These are phyloP conservation scores for Drosophila fulvimacula DNA, from an alignment of 2,888 invertebrate species.

Conservation along the genomic window DNA sequence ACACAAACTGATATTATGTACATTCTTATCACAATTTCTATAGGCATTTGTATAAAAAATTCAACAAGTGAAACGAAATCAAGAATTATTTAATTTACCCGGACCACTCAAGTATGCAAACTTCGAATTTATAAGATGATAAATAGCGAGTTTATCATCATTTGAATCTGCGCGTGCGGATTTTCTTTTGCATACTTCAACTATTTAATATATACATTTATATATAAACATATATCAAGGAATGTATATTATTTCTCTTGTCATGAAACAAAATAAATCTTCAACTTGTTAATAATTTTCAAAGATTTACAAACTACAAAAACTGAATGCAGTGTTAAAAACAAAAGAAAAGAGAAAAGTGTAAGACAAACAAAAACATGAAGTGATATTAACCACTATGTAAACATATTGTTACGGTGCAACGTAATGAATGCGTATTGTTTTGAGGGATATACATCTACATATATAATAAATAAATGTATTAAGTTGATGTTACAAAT, in stretches of 20 bases:
- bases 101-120: constrained; percentile 69
- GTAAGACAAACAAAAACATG: constrained; percentile 46
- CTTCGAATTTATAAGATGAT: constrained; percentile 72
- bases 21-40: constrained; percentile 48
- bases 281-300: constrained; percentile 67
- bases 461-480: constrained; percentile 67
- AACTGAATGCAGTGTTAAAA: constrained; percentile 31
- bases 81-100: constrained; percentile 63
- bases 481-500: constrained; percentile 77
- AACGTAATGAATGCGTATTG: constrained; percentile 72
- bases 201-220: constrained; percentile 37
- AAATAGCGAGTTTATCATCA: constrained; percentile 36
- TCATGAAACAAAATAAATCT: constrained; percentile 49
- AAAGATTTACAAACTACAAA: constrained; percentile 54
- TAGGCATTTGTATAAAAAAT: constrained; percentile 35
- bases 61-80: constrained; percentile 30
- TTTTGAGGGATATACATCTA: constrained; percentile 74
- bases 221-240: constrained; percentile 26
- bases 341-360: constrained; percentile 18
- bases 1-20: constrained; percentile 69
- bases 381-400: constrained; percentile 77
- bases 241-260: constrained; percentile 44
- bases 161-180: constrained; percentile 41
- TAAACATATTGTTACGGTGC: constrained; percentile 73
- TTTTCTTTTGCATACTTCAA: constrained; percentile 65